phyloP scores from a whole-genome alignment of 2,888 invertebrate species.

The Nomada ferruginata region DNA sequence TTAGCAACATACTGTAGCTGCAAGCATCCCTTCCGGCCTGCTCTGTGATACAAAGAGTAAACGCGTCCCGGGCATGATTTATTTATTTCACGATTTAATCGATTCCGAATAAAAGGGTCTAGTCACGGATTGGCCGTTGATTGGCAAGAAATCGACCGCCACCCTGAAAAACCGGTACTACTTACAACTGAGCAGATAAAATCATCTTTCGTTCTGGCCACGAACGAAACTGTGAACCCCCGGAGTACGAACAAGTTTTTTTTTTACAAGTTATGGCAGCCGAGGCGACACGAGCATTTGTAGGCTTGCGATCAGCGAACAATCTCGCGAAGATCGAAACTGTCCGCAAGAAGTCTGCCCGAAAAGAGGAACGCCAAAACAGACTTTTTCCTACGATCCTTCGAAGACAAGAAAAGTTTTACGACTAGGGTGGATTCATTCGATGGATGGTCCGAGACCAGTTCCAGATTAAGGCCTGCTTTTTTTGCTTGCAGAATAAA shows the following conservation, averaged over 20 bases:
- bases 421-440: not conserved
- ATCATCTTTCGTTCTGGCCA: constrained; percentile 58
- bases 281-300: constrained; percentile 60
- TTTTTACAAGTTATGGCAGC: constrained; percentile 64
- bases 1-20: constrained; percentile 37
- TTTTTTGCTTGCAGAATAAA: not conserved
- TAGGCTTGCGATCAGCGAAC: constrained; percentile 40
- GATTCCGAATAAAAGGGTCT: constrained; percentile 66
- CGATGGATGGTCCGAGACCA: not conserved
- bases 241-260: constrained; percentile 59
- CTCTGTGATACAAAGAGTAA: constrained; percentile 56
- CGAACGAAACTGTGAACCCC: constrained; percentile 57
- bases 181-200: constrained; percentile 71
- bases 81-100: constrained; percentile 69
- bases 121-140: constrained; percentile 60
- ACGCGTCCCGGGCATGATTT: constrained; percentile 59
- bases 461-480: not conserved
- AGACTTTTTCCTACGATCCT: constrained; percentile 20
- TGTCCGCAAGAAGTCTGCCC: constrained; percentile 30
- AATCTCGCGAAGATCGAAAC: constrained; percentile 36
- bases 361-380: constrained; percentile 33
- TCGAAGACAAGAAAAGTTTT: constrained; percentile 1
- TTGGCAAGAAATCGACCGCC: constrained; percentile 73
- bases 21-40: constrained; percentile 18
- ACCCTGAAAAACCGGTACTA: constrained; percentile 73